A percentile compares a stretch with the other conserved stretches of the same genome.
Conservation (phyloP, 2,888 invertebrate genomes). For the Disparrhopalites patrizii region DNA sequence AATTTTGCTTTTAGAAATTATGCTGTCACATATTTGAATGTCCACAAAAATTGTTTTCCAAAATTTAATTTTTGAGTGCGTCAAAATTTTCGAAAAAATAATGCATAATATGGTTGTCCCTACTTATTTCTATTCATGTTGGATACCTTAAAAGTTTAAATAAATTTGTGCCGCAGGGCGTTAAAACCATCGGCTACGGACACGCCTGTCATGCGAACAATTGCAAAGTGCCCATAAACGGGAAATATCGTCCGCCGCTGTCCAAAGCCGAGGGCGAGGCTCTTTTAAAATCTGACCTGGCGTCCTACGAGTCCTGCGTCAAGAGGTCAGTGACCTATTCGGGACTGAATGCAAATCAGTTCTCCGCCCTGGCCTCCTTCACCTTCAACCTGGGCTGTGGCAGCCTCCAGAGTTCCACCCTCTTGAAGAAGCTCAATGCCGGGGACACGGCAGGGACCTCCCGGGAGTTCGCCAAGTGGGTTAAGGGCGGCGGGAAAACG, state of each 20-base stretch:
- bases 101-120: too few species aligned
- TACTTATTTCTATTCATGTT: too few species aligned
- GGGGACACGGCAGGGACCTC: conserved; percentile 40
- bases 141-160: too few species aligned
- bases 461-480: conserved; percentile 40
- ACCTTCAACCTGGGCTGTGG: conserved; percentile 45
- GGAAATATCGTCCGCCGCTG: conserved; percentile 40
- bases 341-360: conserved; percentile 30
- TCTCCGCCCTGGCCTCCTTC: conserved; percentile 42
- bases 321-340: conserved; percentile 14
- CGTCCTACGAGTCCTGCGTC: conserved; percentile 43
- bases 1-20: too few species aligned
- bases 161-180: too few species aligned
- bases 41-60: too few species aligned
- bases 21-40: too few species aligned
- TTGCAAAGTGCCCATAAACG: conserved; percentile 43
- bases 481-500: conserved; percentile 31
- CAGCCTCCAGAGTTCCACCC: conserved; percentile 36
- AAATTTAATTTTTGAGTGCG: too few species aligned
- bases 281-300: conserved; percentile 40
- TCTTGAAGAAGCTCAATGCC: conserved; percentile 32
- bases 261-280: conserved; percentile 34
- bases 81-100: too few species aligned
- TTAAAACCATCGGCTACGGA: conserved; percentile 28
- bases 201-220: conserved; percentile 41